Conservation (phyloP, 2,113 vertebrate genomes). For the Bolborhynchus lineola region DNA sequence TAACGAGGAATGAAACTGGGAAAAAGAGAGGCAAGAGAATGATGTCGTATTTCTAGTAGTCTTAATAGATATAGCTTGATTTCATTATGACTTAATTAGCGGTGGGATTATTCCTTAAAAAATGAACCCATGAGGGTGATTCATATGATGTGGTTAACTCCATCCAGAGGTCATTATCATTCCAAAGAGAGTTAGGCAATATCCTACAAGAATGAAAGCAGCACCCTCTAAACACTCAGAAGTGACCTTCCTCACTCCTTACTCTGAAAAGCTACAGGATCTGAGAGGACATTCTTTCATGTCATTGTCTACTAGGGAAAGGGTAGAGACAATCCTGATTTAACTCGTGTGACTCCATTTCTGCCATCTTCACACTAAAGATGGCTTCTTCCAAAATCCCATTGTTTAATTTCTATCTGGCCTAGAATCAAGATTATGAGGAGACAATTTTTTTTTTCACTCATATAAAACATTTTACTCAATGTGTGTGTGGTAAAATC, state of each 20-base stretch:
- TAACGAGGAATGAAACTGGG: background rate
- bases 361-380: background rate
- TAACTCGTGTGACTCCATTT: background rate
- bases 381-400: background rate
- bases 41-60: background rate
- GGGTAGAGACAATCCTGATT: background rate
- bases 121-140: background rate
- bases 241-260: background rate
- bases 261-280: background rate
- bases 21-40: background rate
- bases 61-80: background rate
- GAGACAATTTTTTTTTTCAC: background rate
- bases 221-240: background rate
- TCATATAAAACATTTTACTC: background rate
- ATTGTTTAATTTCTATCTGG: background rate
- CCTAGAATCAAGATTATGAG: background rate
- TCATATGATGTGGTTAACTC: background rate
- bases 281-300: background rate
- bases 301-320: background rate
- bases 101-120: background rate
- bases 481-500: background rate
- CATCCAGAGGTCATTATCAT: background rate
- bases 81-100: background rate
- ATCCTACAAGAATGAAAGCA: background rate
- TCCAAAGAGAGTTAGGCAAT: background rate